phyloP scores from a whole-genome alignment of 2,113 vertebrate species.

The Corvus hawaiiensis region DNA sequence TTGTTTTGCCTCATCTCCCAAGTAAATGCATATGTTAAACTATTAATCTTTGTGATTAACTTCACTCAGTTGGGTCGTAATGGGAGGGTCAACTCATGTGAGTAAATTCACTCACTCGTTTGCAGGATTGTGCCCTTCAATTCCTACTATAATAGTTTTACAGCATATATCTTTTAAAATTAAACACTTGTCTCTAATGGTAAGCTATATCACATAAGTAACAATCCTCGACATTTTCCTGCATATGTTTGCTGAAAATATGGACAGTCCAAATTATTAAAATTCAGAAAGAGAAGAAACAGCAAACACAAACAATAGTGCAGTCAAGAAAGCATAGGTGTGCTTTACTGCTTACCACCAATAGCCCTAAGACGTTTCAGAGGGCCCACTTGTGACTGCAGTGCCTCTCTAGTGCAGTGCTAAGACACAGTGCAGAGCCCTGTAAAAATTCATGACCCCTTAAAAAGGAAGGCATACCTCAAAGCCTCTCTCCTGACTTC shows the following conservation, averaged over 20 bases:
- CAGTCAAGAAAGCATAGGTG: not conserved
- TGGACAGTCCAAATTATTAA: not conserved
- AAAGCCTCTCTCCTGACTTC: slow-evolving; percentile 15
- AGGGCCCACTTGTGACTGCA: slow-evolving; percentile 7
- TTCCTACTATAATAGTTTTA: not conserved
- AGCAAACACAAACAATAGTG: not conserved
- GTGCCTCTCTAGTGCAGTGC: not conserved
- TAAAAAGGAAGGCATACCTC: slow-evolving; percentile 14
- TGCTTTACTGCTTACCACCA: not conserved
- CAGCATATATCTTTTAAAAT: not conserved
- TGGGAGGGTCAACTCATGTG: not conserved
- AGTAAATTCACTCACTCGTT: not conserved
- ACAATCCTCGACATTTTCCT: not conserved
- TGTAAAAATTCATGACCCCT: slow-evolving; percentile 62
- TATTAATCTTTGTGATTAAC: not conserved
- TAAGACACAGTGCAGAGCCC: slow-evolving; percentile 28
- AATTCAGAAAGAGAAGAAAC: not conserved
- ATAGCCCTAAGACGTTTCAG: not conserved
- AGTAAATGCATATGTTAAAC: not conserved
- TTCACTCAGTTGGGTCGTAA: not conserved
- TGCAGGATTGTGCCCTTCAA: not conserved
- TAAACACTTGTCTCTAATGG: not conserved
- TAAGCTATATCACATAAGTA: not conserved
- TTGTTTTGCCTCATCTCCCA: not conserved
- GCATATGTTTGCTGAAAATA: not conserved